A percentile compares a stretch with the other conserved stretches of the same genome.
Conservation (phyloP, 2,888 invertebrate species). For the Coelogynopora nodosa region DNA sequence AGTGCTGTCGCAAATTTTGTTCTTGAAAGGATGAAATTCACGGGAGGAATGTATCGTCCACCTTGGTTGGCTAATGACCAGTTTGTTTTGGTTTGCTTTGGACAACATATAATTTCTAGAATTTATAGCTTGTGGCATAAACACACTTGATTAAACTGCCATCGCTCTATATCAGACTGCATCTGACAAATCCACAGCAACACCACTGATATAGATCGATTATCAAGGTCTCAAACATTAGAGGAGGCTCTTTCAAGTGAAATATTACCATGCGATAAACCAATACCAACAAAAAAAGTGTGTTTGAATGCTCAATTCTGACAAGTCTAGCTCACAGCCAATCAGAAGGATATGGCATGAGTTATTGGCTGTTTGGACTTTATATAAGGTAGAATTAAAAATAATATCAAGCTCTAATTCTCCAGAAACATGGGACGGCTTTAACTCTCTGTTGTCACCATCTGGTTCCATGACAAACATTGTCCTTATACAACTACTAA, state of each 20-base stretch:
- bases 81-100: background rate
- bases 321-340: background rate
- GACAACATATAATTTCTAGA: background rate
- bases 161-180: conserved; percentile 6
- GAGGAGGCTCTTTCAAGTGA: background rate
- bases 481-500: conserved; percentile 37
- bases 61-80: background rate
- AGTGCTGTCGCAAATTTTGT: background rate
- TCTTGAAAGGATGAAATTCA: conserved; percentile 12
- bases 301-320: background rate
- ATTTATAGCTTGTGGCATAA: background rate
- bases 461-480: conserved; percentile 37
- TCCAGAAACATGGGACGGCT: conserved; percentile 41
- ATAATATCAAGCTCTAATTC: conserved; percentile 30
- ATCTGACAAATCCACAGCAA: conserved; percentile 18
- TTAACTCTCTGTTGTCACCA: conserved; percentile 40
- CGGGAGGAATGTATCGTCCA: background rate
- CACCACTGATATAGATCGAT: conserved; percentile 18
- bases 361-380: conserved; percentile 5
- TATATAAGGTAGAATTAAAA: conserved; percentile 2
- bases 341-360: background rate
- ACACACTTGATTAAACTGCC: background rate
- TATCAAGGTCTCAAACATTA: conserved; percentile 28
- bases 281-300: background rate
- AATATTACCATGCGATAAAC: conserved; percentile 8